Evolutionary conservation across 1,140 invertebrate genomes (phyloP).

Genomic region (Camponotus floridanus): DNA sequence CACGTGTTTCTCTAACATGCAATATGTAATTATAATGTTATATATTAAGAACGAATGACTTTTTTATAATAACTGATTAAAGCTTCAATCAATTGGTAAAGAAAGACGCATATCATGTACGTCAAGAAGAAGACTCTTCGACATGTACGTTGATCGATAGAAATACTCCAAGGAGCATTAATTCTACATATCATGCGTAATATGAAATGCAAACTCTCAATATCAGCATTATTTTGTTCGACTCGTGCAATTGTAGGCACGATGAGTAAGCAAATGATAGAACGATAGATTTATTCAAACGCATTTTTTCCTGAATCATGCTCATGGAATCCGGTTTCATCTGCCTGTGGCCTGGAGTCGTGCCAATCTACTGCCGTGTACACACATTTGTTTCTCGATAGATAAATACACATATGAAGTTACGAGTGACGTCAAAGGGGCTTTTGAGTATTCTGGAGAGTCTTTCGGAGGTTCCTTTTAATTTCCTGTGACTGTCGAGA

Average conservation of each 20-base stretch:
- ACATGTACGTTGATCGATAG: constrained; percentile 14
- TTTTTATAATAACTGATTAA: neutral
- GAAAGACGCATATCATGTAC: constrained; percentile 6
- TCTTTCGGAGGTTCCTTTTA: neutral
- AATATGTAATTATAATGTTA: neutral
- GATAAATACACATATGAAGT: neutral
- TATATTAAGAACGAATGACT: constrained; percentile 9
- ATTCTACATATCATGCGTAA: constrained; percentile 40
- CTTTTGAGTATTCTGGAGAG: neutral
- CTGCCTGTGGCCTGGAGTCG: neutral
- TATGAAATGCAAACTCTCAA: neutral
- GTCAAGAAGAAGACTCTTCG: neutral
- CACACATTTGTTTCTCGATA: constrained; percentile 3
- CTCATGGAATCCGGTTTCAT: constrained; percentile 38
- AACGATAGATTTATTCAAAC: neutral
- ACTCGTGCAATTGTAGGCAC: constrained; percentile 7
- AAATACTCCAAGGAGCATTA: neutral
- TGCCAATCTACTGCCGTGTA: neutral
- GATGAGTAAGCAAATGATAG: neutral
- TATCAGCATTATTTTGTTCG: constrained; percentile 48
- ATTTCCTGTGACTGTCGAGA: neutral
- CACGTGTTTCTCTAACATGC: neutral
- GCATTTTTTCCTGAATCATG: constrained; percentile 33
- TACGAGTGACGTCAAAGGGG: constrained; percentile 22
- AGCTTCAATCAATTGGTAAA: neutral